A percentile compares a stretch with the other conserved stretches of the same genome.
These are phyloP conservation scores for Chrysomallon squamiferum DNA, from an alignment of 1,140 invertebrate species.

Conservation along the genomic window DNA sequence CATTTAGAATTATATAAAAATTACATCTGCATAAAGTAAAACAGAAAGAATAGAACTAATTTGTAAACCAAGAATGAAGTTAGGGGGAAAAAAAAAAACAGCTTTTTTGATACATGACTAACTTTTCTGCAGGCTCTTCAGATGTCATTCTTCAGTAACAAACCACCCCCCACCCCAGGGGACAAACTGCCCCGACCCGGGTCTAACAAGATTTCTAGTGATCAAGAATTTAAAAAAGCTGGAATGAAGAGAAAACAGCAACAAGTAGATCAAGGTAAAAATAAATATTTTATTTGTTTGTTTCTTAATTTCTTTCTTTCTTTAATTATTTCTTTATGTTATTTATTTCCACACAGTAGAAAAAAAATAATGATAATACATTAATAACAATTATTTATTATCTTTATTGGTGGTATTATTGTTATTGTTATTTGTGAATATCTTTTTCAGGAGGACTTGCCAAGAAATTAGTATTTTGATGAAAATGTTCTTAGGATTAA, in stretches of 20 bases:
- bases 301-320: neutral
- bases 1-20: too few species aligned
- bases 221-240: slow-evolving; percentile 32
- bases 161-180: slow-evolving; percentile 85
- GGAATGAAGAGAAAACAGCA: slow-evolving; percentile 42
- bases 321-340: neutral
- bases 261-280: slow-evolving; percentile 12
- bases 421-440: neutral
- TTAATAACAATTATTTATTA: too few species aligned
- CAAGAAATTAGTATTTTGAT: slow-evolving; percentile 5
- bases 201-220: slow-evolving; percentile 38
- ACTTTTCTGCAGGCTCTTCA: slow-evolving; percentile 58
- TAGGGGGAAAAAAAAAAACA: too few species aligned
- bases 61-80: too few species aligned
- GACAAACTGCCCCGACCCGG: slow-evolving; percentile 73
- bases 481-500: neutral
- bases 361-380: neutral
- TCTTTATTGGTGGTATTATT: too few species aligned
- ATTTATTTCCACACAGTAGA: neutral
- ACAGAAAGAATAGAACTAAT: too few species aligned
- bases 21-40: too few species aligned
- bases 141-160: slow-evolving; percentile 74
- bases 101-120: neutral
- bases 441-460: slow-evolving; percentile 3
- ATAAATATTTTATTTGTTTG: neutral